Evolutionary conservation across 2,797 vertebrate species (phyloP), one percentile per base, ranked within the genome.

Genomic region (Thalassophryne amazonica): DNA sequence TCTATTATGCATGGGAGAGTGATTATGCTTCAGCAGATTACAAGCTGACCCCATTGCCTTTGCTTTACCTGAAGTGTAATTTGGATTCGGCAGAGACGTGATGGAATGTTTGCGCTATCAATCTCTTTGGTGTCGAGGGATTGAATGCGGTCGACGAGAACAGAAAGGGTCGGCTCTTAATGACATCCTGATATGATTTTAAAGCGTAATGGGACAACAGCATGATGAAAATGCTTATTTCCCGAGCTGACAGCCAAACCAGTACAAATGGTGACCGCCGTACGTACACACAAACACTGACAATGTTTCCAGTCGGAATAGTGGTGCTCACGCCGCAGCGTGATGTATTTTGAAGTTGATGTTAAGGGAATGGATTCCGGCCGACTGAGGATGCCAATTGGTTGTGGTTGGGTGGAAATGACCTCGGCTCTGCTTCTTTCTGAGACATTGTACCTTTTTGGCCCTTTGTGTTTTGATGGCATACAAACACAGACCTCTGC

Each of bases 11-110:
- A 86, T 84, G 80, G n/a, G n/a, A 78, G 64, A 53, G 73, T 78
- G 80, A 86, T 81, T 83, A 76, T 45, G 70, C 66, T 50, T 65
- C 24, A 61, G 81, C 81, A 80, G 84, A 86, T 86, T 83, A 86
- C 84, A 83, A 57, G 61, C 69, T 84, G 84, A 86, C 84, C 81
- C 71, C 78, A 74, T 79, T 84, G 81, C 80, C 84, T 83, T 83
- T 80, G 81, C 78, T 67, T 79, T 81, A 84, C 76, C 78, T 86
- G 76, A 66, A 72, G 74, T 78, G 72, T 79, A 76, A 86, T 86
- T 84, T 84, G 76, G 55, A 78, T 73, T 49, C 49, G 11, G 56
- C 20, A 19, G 70, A 51, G 81, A 68, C 23, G 69, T 45, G 54
- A 65, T 50, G 43, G 45, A 69, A 56, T 53, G 65, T 56, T 60